phyloP scores from a whole-genome alignment of 1,140 invertebrate genomes.

The Lutraria rhynchaena region DNA sequence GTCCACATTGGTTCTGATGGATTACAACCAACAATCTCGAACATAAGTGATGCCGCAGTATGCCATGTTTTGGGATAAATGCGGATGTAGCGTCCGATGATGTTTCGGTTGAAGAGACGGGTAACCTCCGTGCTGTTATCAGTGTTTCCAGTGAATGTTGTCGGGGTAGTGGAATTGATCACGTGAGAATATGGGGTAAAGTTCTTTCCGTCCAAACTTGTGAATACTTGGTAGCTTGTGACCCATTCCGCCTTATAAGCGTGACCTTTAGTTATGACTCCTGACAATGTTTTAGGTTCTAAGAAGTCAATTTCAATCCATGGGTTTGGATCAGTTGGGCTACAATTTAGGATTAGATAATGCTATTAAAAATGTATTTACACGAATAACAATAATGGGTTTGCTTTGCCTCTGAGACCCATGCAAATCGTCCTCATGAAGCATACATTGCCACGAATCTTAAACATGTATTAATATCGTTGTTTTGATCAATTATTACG shows the following conservation, averaged over 20 bases:
- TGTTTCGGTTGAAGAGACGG: constrained; percentile 62
- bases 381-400: too few species aligned
- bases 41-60: constrained; percentile 55
- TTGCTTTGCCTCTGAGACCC: too few species aligned
- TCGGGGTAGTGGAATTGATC: constrained; percentile 40
- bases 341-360: constrained; percentile 10
- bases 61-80: constrained; percentile 55
- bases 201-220: constrained; percentile 73
- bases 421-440: too few species aligned
- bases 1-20: constrained; percentile 54
- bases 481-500: too few species aligned
- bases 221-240: constrained; percentile 73
- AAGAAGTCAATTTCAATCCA: constrained; percentile 77
- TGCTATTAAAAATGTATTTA: too few species aligned
- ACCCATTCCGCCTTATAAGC: constrained; percentile 74
- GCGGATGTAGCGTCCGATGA: constrained; percentile 64
- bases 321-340: constrained; percentile 51
- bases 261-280: constrained; percentile 68
- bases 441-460: too few species aligned
- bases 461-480: too few species aligned
- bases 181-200: constrained; percentile 64
- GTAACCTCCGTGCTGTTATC: constrained; percentile 55
- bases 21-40: constrained; percentile 69
- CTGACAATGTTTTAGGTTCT: constrained; percentile 78
- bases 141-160: constrained; percentile 63